A percentile compares a stretch with the other conserved stretches of the same genome.
Conservation (phyloP, 2,888 invertebrate genomes). For the Athalia rosae region DNA sequence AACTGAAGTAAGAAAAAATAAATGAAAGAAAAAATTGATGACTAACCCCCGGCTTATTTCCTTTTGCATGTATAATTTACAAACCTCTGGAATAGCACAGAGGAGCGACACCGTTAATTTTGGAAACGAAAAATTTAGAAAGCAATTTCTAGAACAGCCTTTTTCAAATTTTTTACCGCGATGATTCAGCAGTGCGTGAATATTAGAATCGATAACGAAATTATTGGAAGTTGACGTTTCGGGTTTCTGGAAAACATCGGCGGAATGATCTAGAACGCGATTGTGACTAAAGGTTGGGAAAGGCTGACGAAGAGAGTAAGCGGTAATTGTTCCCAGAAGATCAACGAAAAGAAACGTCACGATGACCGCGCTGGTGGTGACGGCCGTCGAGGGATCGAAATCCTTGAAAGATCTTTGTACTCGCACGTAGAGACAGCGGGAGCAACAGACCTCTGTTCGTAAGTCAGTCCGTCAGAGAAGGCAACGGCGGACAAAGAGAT, state of each 20-base stretch:
- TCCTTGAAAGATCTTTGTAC: constrained; percentile 48
- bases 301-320: not conserved
- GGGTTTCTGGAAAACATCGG: not conserved
- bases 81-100: not conserved
- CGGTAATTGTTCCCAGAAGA: not conserved
- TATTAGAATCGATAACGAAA: not conserved
- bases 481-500: constrained; percentile 59
- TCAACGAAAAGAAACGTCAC: not conserved
- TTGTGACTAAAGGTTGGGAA: not conserved
- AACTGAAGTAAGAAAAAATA: not conserved
- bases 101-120: not conserved
- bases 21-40: not conserved
- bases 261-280: not conserved
- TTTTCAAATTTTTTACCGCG: not conserved
- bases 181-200: not conserved
- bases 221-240: not conserved
- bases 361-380: not conserved
- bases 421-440: constrained; percentile 47
- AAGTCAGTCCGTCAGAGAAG: constrained; percentile 10
- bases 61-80: too few relatives aligned
- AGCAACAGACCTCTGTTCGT: not conserved
- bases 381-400: constrained; percentile 1
- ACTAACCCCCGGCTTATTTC: not conserved
- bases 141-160: constrained; percentile 25
- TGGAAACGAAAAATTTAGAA: not conserved